Base-by-base conservation (phyloP, 2,888 invertebrate genomes). In the Tineola bisselliella region DNA sequence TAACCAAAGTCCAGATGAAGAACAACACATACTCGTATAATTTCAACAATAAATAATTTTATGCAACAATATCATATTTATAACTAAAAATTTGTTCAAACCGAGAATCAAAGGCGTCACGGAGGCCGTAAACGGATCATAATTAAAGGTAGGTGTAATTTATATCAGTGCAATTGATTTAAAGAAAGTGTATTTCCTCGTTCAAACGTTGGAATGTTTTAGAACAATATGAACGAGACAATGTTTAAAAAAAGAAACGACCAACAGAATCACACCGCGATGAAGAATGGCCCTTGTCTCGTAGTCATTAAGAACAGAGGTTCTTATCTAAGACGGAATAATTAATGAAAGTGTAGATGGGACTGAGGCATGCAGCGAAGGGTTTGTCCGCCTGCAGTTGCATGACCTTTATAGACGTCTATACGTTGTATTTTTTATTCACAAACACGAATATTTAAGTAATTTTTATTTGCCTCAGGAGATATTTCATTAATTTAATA, bases 251-350 rank as follows among this genome's bases (percentile, higher is more conserved):
- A 61, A 57, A 59, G 67, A 67, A 69, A 31, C 33, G 13, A 19
- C 8, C 30, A 19, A 58, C 66, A 68, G 67, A 70, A 71, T 78
- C 77, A 75, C 75, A 76, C 75, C 70, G 71, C 72, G 75, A 80
- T 84, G 84, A 84, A 82, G 77, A 79, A 84, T 83, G 79, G 73
- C 72, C 73, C 73, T 69, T 70, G 74, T 69, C 75, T 63, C 68
- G 66, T 68, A 72, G 80, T 84, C 84, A 86, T 86, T 84, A 86
- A 79, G 78, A 76, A 83, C 79, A 78, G 81, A 79, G 79, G 80
- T 80, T 84, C 84, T 86, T 87, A 86, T 87, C 86, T 87, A 84
- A 81, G 74, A 79, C 70, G 75, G 81, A 77, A 86, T 86, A 87
- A 86, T 87, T 86, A 87, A 87, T 87, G 86, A 79, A 84, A 84